These are phyloP conservation scores for Sminthurinus aureus DNA, from an alignment of 2,888 invertebrate species.

Conservation along the genomic window DNA sequence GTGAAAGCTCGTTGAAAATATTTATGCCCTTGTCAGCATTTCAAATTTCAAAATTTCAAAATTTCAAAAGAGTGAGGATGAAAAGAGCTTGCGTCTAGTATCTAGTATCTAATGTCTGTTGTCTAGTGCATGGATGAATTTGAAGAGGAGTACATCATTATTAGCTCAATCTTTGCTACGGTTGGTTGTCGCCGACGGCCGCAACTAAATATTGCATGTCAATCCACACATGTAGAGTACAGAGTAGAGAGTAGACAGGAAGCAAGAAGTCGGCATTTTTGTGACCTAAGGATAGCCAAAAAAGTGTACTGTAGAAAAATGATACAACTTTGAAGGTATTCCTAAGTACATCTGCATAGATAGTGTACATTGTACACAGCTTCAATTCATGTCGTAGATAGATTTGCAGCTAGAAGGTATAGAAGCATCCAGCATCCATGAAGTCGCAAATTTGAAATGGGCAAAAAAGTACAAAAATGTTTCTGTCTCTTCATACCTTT, in stretches of 20 bases:
- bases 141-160: constrained; percentile 16
- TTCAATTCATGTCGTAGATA: neutral
- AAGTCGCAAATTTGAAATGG: constrained; percentile 6
- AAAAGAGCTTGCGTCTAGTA: too few relatives aligned
- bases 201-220: constrained; percentile 11
- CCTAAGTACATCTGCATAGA: neutral
- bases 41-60: too few relatives aligned
- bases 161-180: constrained; percentile 40
- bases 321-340: neutral
- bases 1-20: neutral
- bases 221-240: neutral
- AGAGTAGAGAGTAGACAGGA: too few relatives aligned
- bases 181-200: constrained; percentile 22
- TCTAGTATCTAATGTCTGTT: too few relatives aligned
- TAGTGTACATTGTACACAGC: neutral
- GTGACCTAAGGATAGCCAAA: neutral
- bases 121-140: constrained; percentile 5
- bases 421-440: neutral
- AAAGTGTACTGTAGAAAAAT: neutral
- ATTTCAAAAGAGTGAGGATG: constrained; percentile 5
- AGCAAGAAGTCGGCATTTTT: too few relatives aligned
- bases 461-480: constrained; percentile 16
- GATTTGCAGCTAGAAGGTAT: neutral
- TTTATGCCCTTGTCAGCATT: neutral
- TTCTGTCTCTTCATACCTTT: constrained; percentile 44